Base-by-base conservation (phyloP, 1,140 invertebrate species). In the Drosophila arizonae region DNA sequence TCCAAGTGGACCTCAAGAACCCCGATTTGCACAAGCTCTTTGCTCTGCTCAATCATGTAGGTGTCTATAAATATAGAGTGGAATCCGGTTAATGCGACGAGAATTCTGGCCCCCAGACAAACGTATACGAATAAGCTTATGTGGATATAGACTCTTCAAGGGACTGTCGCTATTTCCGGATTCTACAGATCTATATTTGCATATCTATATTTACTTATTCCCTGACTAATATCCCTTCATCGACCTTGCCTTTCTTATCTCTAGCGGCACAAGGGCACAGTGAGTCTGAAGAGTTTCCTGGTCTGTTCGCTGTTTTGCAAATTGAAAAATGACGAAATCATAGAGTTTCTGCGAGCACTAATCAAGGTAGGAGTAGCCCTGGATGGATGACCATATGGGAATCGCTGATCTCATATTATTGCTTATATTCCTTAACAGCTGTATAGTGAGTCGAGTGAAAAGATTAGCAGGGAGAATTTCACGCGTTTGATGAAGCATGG, bases 291-390 rank as follows among this genome's bases (percentile, higher is more conserved):
- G 48, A 91, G 84, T 62, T 91, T 88, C 64, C 55, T 91, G 33
- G 68, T 91, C 17, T 90, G 90, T 36, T 87, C 84, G 6, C 55
- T 84, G 39, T 91, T 91, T 56, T 89, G 86, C 52, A 90, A 91
- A 58, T 52, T 77, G 10, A 88, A 85, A 55, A 90, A 88, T 54
- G 60, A 61, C 17, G 72, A 90, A n/a, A 77, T 90, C n/a, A 58
- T 91, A 46, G 81, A 73, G 13, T 88, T 90, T 72, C 61, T 91
- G 28, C 80, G 79, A 3, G 66, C 80, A 8, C 64, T 91, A 6
- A 43, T 81, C 13, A 76, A 90, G 50, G 90, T 91, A 60, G 11
- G 36, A 87, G 80, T 67, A 17, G 6, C 4, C 1, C 6, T 24
- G 43, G 1, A 30, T 1, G 45, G 45, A 36, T 52, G 13, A 15